Percentiles rank a stretch among this genome's conserved stretches.
These are phyloP conservation scores for Epirrhoe tristata DNA, from an alignment of 2,888 invertebrate species.

Conservation along the genomic window DNA sequence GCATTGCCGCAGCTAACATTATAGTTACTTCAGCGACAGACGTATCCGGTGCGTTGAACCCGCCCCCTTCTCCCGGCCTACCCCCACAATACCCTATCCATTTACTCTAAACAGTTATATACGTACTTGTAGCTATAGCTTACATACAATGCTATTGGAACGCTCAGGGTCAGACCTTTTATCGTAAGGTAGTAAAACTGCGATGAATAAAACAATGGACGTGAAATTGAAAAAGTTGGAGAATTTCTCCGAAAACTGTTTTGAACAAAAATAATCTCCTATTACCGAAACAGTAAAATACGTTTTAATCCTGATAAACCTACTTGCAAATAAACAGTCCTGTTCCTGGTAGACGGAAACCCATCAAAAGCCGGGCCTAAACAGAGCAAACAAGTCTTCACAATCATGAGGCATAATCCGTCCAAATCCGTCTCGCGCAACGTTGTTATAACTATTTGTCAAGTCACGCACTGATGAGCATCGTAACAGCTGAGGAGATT, in stretches of 20 bases:
- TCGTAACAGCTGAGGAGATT: slow-evolving; percentile 21
- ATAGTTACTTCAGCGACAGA: slow-evolving; percentile 69
- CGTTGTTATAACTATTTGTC: slow-evolving; percentile 61
- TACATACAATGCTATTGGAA: slow-evolving; percentile 31
- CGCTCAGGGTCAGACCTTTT: slow-evolving; percentile 43
- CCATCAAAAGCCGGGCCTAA: slow-evolving; percentile 16
- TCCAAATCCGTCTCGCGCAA: slow-evolving; percentile 61
- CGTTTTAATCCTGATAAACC: background rate
- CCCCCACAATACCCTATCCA: slow-evolving; percentile 51
- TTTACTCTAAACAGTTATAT: slow-evolving; percentile 44
- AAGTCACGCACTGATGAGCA: slow-evolving; percentile 70
- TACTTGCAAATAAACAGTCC: slow-evolving; percentile 1
- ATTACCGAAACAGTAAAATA: background rate
- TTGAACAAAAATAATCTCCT: background rate
- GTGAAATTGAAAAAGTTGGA: slow-evolving; percentile 40
- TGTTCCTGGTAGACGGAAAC: slow-evolving; percentile 11
- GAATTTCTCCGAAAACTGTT: background rate
- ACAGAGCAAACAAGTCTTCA: slow-evolving; percentile 58
- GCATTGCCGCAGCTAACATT: slow-evolving; percentile 56
- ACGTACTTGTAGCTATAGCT: slow-evolving; percentile 31
- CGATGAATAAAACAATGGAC: slow-evolving; percentile 31
- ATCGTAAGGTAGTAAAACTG: slow-evolving; percentile 26
- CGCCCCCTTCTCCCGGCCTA: slow-evolving; percentile 59
- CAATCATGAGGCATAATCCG: slow-evolving; percentile 52
- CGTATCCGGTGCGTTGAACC: slow-evolving; percentile 84